Conservation (phyloP, 1,140 invertebrate genomes). For the Drosophila leontia region DNA sequence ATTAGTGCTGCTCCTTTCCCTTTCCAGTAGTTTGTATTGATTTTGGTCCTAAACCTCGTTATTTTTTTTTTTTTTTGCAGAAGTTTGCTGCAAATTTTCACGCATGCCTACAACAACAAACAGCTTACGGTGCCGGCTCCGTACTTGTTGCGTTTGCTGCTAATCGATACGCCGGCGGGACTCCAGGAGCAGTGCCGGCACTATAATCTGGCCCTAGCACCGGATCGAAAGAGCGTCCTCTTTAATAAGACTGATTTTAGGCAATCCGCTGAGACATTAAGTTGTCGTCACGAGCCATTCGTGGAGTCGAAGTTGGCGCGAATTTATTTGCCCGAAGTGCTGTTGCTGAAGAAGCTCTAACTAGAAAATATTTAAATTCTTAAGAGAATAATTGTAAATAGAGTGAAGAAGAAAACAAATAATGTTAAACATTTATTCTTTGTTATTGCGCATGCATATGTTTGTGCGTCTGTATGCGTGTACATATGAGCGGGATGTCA, state of each 20-base stretch:
- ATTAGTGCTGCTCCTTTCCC: neutral
- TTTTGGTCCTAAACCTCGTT: slow-evolving; percentile 17
- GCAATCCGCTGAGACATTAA: slow-evolving; percentile 23
- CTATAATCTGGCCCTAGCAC: slow-evolving; percentile 59
- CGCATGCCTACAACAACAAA: slow-evolving; percentile 86
- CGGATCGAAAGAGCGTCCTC: slow-evolving; percentile 53
- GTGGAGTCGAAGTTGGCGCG: slow-evolving; percentile 67
- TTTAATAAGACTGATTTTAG: slow-evolving; percentile 80
- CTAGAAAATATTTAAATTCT: neutral
- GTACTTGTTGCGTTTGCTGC: slow-evolving; percentile 75
- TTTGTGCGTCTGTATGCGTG: neutral
- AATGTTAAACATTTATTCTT: slow-evolving; percentile 11
- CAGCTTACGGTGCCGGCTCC: slow-evolving; percentile 85
- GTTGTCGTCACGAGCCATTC: slow-evolving; percentile 55
- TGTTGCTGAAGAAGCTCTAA: slow-evolving; percentile 67
- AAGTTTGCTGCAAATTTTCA: slow-evolving; percentile 86
- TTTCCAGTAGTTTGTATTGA: slow-evolving; percentile 7
- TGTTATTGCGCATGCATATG: slow-evolving; percentile 35
- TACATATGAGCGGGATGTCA: slow-evolving; percentile 19
- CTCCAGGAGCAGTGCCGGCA: slow-evolving; percentile 69
- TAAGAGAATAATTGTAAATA: slow-evolving; percentile 14
- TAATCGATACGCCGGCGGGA: slow-evolving; percentile 62
- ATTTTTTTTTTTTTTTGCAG: slow-evolving; percentile 62
- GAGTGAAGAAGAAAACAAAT: slow-evolving; percentile 6
- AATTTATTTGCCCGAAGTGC: slow-evolving; percentile 74